Evolutionary conservation across 2,797 vertebrate species (phyloP).

Genomic region (Oophaga sylvatica): DNA sequence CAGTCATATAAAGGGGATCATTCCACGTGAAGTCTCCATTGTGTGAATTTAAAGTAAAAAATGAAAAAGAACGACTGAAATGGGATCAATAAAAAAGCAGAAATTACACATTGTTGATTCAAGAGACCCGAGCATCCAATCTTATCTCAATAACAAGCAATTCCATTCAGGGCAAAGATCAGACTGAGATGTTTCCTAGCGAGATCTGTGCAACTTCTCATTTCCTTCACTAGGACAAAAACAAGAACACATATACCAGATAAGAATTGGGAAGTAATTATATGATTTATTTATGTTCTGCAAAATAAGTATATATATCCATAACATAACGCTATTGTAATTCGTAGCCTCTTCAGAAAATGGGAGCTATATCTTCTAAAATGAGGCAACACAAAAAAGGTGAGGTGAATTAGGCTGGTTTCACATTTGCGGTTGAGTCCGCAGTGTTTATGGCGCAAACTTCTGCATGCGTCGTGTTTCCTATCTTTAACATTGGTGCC

Average conservation of each 20-base stretch:
- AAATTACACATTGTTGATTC: background rate
- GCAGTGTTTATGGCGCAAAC: too few species aligned
- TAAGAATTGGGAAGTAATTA: background rate
- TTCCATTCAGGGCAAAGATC: constrained; percentile 8
- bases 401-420: too few species aligned
- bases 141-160: constrained; percentile 10
- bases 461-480: too few species aligned
- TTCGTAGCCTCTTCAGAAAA: too few species aligned
- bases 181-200: background rate
- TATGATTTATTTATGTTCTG: background rate
- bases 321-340: background rate
- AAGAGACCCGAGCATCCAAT: background rate
- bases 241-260: background rate
- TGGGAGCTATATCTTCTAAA: too few species aligned
- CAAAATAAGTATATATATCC: too few species aligned
- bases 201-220: background rate
- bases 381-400: too few species aligned
- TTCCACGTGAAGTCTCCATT: background rate
- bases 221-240: constrained; percentile 2
- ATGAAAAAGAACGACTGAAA: background rate
- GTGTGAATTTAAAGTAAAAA: background rate
- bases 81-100: constrained; percentile 17
- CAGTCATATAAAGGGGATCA: background rate
- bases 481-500: too few species aligned
- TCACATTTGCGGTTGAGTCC: too few species aligned